A percentile compares a stretch with the other conserved stretches of the same genome.
These are phyloP conservation scores for Melanotaenia duboulayi DNA, from an alignment of 2,113 vertebrate genomes.

Conservation along the genomic window DNA sequence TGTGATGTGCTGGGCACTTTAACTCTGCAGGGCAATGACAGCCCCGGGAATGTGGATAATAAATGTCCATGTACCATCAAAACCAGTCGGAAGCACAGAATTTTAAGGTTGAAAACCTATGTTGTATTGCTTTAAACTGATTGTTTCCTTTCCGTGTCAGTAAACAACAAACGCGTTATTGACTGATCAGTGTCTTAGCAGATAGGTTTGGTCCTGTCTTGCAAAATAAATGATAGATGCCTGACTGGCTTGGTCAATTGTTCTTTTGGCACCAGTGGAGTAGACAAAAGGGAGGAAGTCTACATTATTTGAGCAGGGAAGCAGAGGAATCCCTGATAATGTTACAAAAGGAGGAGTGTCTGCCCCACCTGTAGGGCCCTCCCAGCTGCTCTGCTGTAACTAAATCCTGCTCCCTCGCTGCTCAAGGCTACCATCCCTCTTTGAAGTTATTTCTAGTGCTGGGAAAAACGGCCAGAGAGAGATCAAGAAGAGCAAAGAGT, in stretches of 20 bases:
- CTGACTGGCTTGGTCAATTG: conserved; percentile 55
- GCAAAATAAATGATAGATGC: conserved; percentile 45
- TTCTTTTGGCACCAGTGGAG: conserved; percentile 53
- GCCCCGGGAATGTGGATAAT: too few relatives aligned
- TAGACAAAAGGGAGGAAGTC: conserved; percentile 84
- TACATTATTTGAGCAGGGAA: conserved; percentile 74
- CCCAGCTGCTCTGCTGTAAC: conserved; percentile 84
- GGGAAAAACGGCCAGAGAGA: conserved; percentile 77
- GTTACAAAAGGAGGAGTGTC: conserved; percentile 81
- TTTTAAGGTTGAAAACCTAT: too few relatives aligned
- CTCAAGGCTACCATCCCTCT: conserved; percentile 81
- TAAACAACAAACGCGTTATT: too few relatives aligned
- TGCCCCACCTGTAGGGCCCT: conserved; percentile 84
- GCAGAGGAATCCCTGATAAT: conserved; percentile 79
- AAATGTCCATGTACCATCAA: too few relatives aligned
- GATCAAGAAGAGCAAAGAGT: conserved; percentile 48
- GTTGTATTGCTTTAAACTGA: too few relatives aligned
- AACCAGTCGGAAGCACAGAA: too few relatives aligned
- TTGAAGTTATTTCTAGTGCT: conserved; percentile 87
- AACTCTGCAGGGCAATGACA: too few relatives aligned
- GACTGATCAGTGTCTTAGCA: too few relatives aligned
- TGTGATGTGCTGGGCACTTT: too few relatives aligned
- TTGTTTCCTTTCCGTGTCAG: too few relatives aligned
- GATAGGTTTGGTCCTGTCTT: neutral
- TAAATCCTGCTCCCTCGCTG: conserved; percentile 72